Base-by-base conservation (phyloP, 2,113 vertebrate species). In the Protobothrops flavoviridis region DNA sequence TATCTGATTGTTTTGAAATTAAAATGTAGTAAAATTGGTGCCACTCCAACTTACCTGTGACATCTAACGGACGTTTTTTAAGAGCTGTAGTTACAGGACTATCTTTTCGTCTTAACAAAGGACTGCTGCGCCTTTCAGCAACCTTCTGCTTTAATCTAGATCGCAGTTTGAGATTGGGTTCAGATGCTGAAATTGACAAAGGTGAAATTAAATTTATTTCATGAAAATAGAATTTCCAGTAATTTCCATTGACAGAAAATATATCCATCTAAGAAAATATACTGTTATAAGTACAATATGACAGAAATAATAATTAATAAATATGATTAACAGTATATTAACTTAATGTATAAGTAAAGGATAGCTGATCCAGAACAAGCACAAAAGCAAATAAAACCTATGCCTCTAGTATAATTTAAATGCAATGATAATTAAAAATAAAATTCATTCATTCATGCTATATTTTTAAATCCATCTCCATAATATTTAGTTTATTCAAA, bases 61-160 rank as follows among this genome's bases (percentile, higher is more conserved):
- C 97, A 26, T 99, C 99, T 93, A 99, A 89, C 0, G 99, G 99
- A 21, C 99, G 98, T 95, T 99, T 99, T 96, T 99, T 99, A 10
- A 99, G 98, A 48, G 98, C 97, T 0, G 98, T 97, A 93, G 98
- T 97, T 91, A 98, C 97, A 0, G 98, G 98, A 23, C 99, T 98
- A 1, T 99, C 99, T 93, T 99, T 99, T 92, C 99, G 98, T 93
- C 99, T 98, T 90, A 99, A 94, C 81, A 99, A 97, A 2, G 99
- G 99, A 94, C 99, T 99, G 97, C 99, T 99, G 95, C 99, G 98
- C 20, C 99, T 97, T 94, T 99, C 99, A 0, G 99, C 99, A 94
- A 99, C 99, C 95, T 99, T 99, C 97, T 99, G 99, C 97, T 99
- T 99, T 97, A 99, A 98, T 92, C 99, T 96, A 89, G 99, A 99